Conservation (phyloP, 2,113 vertebrate genomes). For the Recurvirostra avosetta region DNA sequence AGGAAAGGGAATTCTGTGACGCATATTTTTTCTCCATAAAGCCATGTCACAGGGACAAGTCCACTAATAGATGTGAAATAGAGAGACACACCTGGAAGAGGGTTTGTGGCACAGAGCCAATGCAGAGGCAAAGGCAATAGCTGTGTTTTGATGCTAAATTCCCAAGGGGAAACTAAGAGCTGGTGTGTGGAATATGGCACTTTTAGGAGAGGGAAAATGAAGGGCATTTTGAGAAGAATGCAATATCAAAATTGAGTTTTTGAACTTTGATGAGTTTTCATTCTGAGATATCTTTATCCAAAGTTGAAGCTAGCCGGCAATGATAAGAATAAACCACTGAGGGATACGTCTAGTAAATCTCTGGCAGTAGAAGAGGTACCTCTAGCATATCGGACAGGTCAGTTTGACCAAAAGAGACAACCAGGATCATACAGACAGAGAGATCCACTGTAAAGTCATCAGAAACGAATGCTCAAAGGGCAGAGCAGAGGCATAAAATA, state of each 20-base stretch:
- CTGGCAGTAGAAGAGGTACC: not conserved
- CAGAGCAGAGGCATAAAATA: not conserved
- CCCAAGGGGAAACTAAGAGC: no score
- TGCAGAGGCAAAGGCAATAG: no score
- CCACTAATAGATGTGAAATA: no score
- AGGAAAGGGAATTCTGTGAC: no score
- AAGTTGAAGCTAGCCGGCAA: not conserved
- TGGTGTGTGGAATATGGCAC: not conserved
- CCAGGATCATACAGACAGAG: not conserved
- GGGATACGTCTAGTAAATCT: not conserved
- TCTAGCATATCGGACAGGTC: not conserved
- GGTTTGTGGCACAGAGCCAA: no score
- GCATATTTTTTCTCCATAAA: no score
- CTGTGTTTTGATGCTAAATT: no score
- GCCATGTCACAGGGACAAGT: no score
- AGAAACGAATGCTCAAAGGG: not conserved
- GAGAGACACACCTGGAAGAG: no score
- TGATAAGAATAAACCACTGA: not conserved
- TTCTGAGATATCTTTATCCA: not conserved
- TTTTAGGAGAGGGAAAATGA: not conserved
- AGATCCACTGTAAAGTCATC: not conserved
- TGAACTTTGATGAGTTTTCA: not conserved
- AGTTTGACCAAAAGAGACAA: not conserved
- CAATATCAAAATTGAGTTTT: not conserved
- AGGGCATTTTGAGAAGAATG: not conserved